These are phyloP conservation scores for Mormyrus iriodes DNA, from an alignment of 2,113 vertebrate genomes.

Conservation along the genomic window DNA sequence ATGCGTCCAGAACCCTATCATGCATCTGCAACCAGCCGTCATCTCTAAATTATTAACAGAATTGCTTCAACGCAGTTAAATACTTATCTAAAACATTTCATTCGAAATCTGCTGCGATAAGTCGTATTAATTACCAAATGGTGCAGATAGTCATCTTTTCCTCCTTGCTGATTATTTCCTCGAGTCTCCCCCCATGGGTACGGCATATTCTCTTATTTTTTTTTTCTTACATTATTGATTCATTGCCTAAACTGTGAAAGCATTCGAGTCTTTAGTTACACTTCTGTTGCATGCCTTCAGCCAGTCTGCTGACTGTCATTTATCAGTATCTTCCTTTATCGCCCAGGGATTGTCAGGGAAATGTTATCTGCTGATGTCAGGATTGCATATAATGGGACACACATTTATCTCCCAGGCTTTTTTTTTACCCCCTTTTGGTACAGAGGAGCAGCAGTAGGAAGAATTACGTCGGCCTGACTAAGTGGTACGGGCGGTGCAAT, in stretches of 20 bases:
- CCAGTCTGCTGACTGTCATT: slow-evolving; percentile 6
- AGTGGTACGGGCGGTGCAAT: neutral
- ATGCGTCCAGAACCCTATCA: neutral
- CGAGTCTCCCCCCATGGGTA: neutral
- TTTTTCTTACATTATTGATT: slow-evolving; percentile 7
- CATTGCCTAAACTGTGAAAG: neutral
- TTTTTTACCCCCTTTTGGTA: neutral
- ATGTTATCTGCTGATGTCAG: slow-evolving; percentile 14
- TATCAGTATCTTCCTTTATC: neutral
- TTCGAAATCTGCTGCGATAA: neutral
- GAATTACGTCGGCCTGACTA: neutral
- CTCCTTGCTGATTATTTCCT: slow-evolving; percentile 6
- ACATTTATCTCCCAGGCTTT: slow-evolving; percentile 7
- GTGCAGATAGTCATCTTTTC: neutral
- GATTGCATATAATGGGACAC: slow-evolving; percentile 6
- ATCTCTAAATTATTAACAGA: neutral
- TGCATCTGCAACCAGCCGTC: neutral
- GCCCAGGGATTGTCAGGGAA: slow-evolving; percentile 7
- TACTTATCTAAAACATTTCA: neutral
- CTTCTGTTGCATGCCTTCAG: neutral
- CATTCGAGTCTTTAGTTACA: neutral
- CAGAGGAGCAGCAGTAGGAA: neutral
- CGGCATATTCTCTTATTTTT: neutral
- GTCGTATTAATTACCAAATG: neutral
- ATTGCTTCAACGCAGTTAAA: neutral